Base-by-base conservation (phyloP, 2,113 vertebrate genomes). In the Balaeniceps rex region DNA sequence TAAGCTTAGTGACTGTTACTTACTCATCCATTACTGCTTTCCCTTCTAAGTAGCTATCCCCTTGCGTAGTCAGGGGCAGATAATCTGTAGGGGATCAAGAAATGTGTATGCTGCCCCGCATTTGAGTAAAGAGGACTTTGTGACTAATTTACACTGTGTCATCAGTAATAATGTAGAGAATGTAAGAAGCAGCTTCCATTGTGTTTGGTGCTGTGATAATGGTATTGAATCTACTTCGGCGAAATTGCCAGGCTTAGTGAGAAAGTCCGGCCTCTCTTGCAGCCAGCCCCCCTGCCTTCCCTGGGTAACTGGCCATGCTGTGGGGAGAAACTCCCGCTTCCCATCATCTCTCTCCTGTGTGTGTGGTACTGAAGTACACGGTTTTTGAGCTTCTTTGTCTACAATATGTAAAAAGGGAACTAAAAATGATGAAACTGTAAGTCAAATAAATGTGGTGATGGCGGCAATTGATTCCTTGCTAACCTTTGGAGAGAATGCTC, bases 321-420 rank as follows among this genome's bases (percentile, higher is more conserved):
- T 42, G 66, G 61, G 29, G 68, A 60, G 44, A 78, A 74, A 5
- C 18, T 66, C n/a, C 19, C 4, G 4, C 42, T 82, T 80, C 66
- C 57, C 40, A 6, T 42, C 0, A 0, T 29, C 12, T 72, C 16
- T 77, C 36, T 80, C 28, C 42, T 49, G 7, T 31, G 9, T 31
- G 9, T 29, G 24, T 58, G 18, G 25, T 47, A 83, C 36, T 57
- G 14, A 90, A 76, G 18, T 66, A 44, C 54, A 31, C 4, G 28
- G 19, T 34, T 65, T 55, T 63, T 61, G 52, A 85, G 19, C 26
- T 83, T 69, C 54, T 85, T 85, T 83, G 33, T 77, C 60, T 86
- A 34, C 64, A 54, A 1, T 29, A 22, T 36, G 24, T 54, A 68
- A 81, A 96, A 90, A 77, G 25, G 23, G 49, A 79, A 74, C 25